phyloP scores from a whole-genome alignment of 2,797 vertebrate species.

The Masticophis lateralis region DNA sequence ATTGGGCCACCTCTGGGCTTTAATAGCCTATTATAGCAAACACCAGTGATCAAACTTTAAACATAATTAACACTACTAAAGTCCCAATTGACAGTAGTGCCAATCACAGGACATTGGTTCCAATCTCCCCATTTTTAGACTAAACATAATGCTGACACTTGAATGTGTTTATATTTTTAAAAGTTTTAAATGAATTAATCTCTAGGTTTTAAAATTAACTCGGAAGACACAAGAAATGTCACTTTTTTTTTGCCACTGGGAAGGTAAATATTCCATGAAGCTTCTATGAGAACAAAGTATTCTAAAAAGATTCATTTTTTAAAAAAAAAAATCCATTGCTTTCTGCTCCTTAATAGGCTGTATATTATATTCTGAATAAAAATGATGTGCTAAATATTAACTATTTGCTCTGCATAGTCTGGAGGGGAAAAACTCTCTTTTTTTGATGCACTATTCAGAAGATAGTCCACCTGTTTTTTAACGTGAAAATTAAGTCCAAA shows the following conservation, averaged over 20 bases:
- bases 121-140: slow-evolving; percentile 59
- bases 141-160: slow-evolving; percentile 57
- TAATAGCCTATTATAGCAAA: background rate
- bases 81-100: slow-evolving; percentile 5
- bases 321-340: slow-evolving; percentile 40
- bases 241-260: slow-evolving; percentile 51
- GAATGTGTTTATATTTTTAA: slow-evolving; percentile 58
- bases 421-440: slow-evolving; percentile 34
- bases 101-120: slow-evolving; percentile 11
- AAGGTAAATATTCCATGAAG: slow-evolving; percentile 32
- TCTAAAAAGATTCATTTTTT: slow-evolving; percentile 2
- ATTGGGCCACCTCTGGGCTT: background rate
- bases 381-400: slow-evolving; percentile 64
- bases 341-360: slow-evolving; percentile 42
- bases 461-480: slow-evolving; percentile 45
- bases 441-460: slow-evolving; percentile 57
- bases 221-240: slow-evolving; percentile 55
- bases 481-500: slow-evolving; percentile 42
- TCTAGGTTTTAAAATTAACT: slow-evolving; percentile 55
- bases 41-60: background rate
- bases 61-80: background rate
- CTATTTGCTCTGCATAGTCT: slow-evolving; percentile 58
- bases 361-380: slow-evolving; percentile 57
- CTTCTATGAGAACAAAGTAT: slow-evolving; percentile 36
- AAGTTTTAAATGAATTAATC: slow-evolving; percentile 48